These are phyloP conservation scores for Drosophila cracens DNA, from an alignment of 2,888 invertebrate genomes.

Conservation along the genomic window DNA sequence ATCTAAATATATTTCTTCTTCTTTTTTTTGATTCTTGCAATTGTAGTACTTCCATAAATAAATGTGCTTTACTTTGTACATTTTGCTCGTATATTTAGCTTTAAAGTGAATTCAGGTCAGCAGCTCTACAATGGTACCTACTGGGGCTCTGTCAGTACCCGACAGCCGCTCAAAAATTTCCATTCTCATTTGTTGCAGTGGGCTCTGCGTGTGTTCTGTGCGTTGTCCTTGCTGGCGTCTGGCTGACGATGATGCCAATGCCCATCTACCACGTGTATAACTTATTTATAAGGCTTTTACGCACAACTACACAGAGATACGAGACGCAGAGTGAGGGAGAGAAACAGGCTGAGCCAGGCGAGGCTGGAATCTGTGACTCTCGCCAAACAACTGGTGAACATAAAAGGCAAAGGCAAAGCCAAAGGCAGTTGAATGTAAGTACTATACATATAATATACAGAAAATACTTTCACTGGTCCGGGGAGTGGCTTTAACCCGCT, in stretches of 20 bases:
- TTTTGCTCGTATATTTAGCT: conserved; percentile 15
- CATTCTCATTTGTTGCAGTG: conserved; percentile 19
- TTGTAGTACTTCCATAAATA: conserved; percentile 5
- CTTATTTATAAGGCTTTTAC: conserved; percentile 81
- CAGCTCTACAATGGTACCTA: conserved; percentile 12
- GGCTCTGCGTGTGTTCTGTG: conserved; percentile 2
- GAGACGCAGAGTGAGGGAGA: conserved; percentile 11
- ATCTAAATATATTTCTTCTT: background rate
- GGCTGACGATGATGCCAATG: conserved; percentile 45
- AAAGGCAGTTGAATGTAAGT: conserved; percentile 51
- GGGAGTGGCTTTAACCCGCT: conserved; percentile 71
- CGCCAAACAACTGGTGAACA: conserved; percentile 43
- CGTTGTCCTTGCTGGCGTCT: conserved; percentile 50
- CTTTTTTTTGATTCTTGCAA: conserved; percentile 2
- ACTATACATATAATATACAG: conserved; percentile 44
- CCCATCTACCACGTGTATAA: conserved; percentile 64
- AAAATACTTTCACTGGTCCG: conserved; percentile 54
- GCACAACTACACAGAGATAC: conserved; percentile 69
- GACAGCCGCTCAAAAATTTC: conserved; percentile 1
- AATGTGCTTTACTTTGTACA: conserved; percentile 8
- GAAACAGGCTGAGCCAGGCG: conserved; percentile 5
- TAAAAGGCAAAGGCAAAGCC: conserved; percentile 51
- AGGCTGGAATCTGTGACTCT: conserved; percentile 18
- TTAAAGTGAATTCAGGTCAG: conserved; percentile 21
- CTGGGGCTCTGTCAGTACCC: background rate